Percentiles rank a stretch among this genome's conserved stretches.
These are phyloP conservation scores for Acleris laterana DNA, from an alignment of 2,888 invertebrate species.

Conservation along the genomic window DNA sequence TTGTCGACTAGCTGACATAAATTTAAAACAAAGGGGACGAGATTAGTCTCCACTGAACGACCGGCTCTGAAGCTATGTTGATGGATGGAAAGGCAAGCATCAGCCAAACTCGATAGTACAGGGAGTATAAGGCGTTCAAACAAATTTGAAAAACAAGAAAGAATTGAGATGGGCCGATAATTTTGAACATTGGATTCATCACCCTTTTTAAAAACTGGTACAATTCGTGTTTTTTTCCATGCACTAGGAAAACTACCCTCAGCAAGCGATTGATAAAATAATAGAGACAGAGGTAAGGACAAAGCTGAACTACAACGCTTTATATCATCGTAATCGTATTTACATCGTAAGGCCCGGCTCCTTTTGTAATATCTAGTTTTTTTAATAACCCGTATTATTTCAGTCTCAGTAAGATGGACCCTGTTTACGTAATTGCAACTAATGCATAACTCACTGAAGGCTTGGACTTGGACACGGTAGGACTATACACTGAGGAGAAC, in stretches of 20 bases:
- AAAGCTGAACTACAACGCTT: slow-evolving; percentile 22
- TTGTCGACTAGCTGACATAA: not conserved
- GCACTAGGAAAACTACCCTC: slow-evolving; percentile 29
- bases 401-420: not conserved
- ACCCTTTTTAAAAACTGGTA: slow-evolving; percentile 33
- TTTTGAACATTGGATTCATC: slow-evolving; percentile 3
- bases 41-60: not conserved
- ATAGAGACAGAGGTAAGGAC: slow-evolving; percentile 15
- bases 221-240: slow-evolving; percentile 31
- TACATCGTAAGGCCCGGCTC: slow-evolving; percentile 27
- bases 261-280: slow-evolving; percentile 32
- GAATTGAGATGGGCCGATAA: slow-evolving; percentile 34
- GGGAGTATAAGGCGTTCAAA: not conserved
- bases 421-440: not conserved
- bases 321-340: no score
- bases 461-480: no score
- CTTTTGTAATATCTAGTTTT: slow-evolving; percentile 16
- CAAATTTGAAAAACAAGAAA: slow-evolving; percentile 10
- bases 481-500: slow-evolving; percentile 19
- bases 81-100: no score
- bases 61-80: no score
- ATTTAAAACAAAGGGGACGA: not conserved
- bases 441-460: not conserved
- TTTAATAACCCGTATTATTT: slow-evolving; percentile 7
- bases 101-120: no score